Evolutionary conservation across 2,797 vertebrate species (phyloP).

Genomic region (Vultur gryphus): DNA sequence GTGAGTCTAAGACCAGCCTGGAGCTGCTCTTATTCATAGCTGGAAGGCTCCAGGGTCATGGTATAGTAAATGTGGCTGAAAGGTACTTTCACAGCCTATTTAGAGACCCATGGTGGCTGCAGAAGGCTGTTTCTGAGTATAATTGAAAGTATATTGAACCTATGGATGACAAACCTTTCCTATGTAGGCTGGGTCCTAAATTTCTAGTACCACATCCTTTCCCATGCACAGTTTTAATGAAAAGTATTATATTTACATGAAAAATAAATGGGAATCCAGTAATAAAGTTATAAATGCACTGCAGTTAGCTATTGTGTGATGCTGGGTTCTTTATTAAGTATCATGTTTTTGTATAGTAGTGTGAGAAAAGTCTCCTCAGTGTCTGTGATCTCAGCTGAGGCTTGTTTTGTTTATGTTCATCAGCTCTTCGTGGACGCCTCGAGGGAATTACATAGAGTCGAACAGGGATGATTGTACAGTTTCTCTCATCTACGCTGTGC

Average conservation of each 20-base stretch:
- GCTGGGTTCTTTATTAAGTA: not conserved
- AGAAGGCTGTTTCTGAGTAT: not conserved
- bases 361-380: not conserved
- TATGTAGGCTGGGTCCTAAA: not conserved
- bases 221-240: not conserved
- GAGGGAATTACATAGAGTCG: slow-evolving; percentile 92
- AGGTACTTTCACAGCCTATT: not conserved
- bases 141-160: not conserved
- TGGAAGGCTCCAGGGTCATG: not conserved
- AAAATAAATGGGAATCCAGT: not conserved
- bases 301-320: not conserved
- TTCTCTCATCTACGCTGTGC: slow-evolving; percentile 94
- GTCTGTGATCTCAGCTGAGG: not conserved
- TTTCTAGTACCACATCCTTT: not conserved
- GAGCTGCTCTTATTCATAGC: not conserved
- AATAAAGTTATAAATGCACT: not conserved
- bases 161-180: not conserved
- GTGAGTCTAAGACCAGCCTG: not conserved
- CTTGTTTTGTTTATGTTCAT: slow-evolving; percentile 38
- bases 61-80: not conserved
- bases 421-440: slow-evolving; percentile 92
- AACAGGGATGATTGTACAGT: slow-evolving; percentile 96
- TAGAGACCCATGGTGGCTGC: not conserved
- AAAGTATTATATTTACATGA: not conserved
- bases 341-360: not conserved